phyloP scores from a whole-genome alignment of 2,113 vertebrate genomes.

The Saccopteryx leptura region DNA sequence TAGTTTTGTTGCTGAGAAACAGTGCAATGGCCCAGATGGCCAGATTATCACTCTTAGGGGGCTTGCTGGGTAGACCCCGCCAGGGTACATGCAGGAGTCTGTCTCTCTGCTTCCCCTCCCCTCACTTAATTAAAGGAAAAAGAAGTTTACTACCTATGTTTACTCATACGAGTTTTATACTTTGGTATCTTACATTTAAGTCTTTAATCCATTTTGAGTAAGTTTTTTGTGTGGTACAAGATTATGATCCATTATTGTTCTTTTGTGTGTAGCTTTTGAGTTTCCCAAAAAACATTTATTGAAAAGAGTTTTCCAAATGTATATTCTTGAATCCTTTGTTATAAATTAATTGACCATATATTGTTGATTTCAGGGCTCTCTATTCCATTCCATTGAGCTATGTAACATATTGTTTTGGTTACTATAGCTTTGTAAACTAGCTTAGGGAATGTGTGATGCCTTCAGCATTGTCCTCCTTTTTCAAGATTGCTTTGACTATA shows the following conservation, averaged over 20 bases:
- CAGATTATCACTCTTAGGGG: too few relatives aligned
- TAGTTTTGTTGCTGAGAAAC: too few relatives aligned
- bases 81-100: too few relatives aligned
- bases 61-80: too few relatives aligned
- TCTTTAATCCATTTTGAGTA: not conserved
- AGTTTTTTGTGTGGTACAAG: not conserved
- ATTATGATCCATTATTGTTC: not conserved
- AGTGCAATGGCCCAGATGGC: too few relatives aligned
- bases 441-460: not conserved
- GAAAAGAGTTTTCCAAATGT: not conserved
- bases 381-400: not conserved
- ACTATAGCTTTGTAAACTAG: not conserved
- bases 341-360: not conserved
- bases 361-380: not conserved
- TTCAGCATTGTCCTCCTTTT: not conserved
- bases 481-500: not conserved
- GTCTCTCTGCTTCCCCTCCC: too few relatives aligned
- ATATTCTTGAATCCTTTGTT: not conserved
- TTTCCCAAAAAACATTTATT: not conserved
- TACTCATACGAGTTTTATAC: not conserved
- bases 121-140: too few relatives aligned
- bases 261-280: not conserved
- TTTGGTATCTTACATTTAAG: not conserved
- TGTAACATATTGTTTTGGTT: not conserved
- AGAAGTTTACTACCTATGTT: not conserved